Percentiles rank a stretch among this genome's conserved stretches.
Conservation (phyloP, 2,113 vertebrate species). For the Serinus canaria region DNA sequence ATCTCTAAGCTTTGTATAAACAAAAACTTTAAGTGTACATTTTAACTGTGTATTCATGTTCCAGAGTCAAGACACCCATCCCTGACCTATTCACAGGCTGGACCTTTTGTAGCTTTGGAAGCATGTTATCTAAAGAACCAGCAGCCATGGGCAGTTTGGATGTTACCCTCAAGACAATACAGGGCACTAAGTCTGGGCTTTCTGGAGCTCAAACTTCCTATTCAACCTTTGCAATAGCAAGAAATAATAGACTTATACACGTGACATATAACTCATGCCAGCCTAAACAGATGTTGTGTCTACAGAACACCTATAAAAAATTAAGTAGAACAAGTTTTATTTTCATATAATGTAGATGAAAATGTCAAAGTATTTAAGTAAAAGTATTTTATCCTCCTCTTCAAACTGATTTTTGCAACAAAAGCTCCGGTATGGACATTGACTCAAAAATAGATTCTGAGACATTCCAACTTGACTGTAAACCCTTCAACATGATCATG, state of each 20-base stretch:
- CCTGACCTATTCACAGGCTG: neutral
- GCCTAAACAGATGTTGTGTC: neutral
- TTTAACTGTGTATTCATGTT: neutral
- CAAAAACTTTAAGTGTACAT: neutral
- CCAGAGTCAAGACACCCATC: neutral
- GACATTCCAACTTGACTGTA: neutral
- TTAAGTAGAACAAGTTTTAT: neutral
- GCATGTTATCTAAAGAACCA: neutral
- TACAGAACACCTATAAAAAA: neutral
- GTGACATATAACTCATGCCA: neutral
- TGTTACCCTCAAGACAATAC: neutral
- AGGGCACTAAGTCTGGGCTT: neutral
- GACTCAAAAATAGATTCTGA: neutral
- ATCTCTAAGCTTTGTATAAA: neutral
- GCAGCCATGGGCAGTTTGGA: neutral
- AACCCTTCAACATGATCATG: neutral
- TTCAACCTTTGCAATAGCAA: neutral
- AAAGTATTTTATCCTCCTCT: neutral
- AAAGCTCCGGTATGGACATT: neutral
- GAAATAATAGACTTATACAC: neutral
- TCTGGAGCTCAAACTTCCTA: neutral
- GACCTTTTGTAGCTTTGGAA: neutral
- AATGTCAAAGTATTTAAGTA: neutral
- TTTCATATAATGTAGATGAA: neutral
- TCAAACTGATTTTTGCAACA: neutral